Percentiles rank a stretch among this genome's conserved stretches.
Evolutionary conservation across 2,888 invertebrate genomes (phyloP).

Genomic region (Cheilosia variabilis): DNA sequence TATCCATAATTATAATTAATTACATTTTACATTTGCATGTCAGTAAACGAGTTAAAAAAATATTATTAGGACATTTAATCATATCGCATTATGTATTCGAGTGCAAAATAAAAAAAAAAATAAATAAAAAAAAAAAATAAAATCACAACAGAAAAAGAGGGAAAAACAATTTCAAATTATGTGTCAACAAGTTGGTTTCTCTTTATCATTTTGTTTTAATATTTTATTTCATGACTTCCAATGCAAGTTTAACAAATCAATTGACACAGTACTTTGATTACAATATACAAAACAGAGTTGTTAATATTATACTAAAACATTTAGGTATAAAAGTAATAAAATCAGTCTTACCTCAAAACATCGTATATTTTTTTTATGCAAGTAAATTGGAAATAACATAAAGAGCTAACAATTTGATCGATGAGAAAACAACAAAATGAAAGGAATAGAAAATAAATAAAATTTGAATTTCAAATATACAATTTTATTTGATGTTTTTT

Average conservation of each 20-base stretch:
- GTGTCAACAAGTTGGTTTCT: slow-evolving; percentile 53
- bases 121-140: slow-evolving; percentile 37
- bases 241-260: slow-evolving; percentile 32
- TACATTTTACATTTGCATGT: slow-evolving; percentile 67
- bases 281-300: slow-evolving; percentile 67
- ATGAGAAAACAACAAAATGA: slow-evolving; percentile 53
- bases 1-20: slow-evolving; percentile 62
- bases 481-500: slow-evolving; percentile 71
- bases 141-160: slow-evolving; percentile 67
- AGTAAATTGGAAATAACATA: slow-evolving; percentile 68
- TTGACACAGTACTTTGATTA: slow-evolving; percentile 74
- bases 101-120: slow-evolving; percentile 56
- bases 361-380: slow-evolving; percentile 62
- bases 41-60: slow-evolving; percentile 64
- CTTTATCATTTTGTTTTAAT: slow-evolving; percentile 41
- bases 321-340: slow-evolving; percentile 69
- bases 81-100: slow-evolving; percentile 61
- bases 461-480: slow-evolving; percentile 67
- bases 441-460: slow-evolving; percentile 55
- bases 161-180: slow-evolving; percentile 68
- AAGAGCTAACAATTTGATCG: slow-evolving; percentile 67
- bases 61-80: slow-evolving; percentile 59
- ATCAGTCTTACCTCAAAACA: slow-evolving; percentile 77
- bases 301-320: slow-evolving; percentile 75
- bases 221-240: slow-evolving; percentile 72